Conservation (phyloP, 2,797 vertebrate genomes). For the Kryptolebias ocellatus region DNA sequence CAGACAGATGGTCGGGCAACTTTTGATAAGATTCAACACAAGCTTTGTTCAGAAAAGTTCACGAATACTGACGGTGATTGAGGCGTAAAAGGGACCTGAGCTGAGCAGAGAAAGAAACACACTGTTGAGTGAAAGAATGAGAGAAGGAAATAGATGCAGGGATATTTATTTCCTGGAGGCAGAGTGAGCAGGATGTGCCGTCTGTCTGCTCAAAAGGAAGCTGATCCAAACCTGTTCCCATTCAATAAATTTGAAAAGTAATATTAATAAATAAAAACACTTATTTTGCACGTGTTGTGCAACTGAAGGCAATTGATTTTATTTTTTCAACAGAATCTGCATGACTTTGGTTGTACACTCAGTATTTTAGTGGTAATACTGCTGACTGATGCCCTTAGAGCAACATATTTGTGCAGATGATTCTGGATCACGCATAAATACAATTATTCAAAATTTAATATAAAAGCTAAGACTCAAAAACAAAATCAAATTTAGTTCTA, state of each 20-base stretch:
- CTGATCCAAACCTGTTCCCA: background rate
- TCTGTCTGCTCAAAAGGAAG: slow-evolving; percentile 16
- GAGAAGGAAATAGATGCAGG: slow-evolving; percentile 12
- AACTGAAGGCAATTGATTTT: background rate
- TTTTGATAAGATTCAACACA: slow-evolving; percentile 20
- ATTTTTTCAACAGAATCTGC: background rate
- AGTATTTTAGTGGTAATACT: slow-evolving; percentile 1
- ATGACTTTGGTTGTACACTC: slow-evolving; percentile 10
- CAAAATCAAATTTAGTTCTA: background rate
- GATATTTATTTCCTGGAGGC: slow-evolving; percentile 28
- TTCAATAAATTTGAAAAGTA: background rate
- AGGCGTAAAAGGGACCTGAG: background rate
- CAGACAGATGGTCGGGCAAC: slow-evolving; percentile 3
- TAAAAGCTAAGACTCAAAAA: no score
- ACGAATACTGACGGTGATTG: slow-evolving; percentile 6
- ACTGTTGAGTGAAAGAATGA: slow-evolving; percentile 9
- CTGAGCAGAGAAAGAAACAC: slow-evolving; percentile 23
- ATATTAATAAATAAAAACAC: background rate
- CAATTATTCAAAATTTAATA: no score
- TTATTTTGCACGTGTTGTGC: background rate
- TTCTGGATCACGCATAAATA: background rate
- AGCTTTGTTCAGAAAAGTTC: slow-evolving; percentile 12
- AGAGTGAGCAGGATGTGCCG: slow-evolving; percentile 20
- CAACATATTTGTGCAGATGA: background rate
- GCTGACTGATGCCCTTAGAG: background rate